Conservation (phyloP, 2,113 vertebrate genomes). For the Anguilla japonica region DNA sequence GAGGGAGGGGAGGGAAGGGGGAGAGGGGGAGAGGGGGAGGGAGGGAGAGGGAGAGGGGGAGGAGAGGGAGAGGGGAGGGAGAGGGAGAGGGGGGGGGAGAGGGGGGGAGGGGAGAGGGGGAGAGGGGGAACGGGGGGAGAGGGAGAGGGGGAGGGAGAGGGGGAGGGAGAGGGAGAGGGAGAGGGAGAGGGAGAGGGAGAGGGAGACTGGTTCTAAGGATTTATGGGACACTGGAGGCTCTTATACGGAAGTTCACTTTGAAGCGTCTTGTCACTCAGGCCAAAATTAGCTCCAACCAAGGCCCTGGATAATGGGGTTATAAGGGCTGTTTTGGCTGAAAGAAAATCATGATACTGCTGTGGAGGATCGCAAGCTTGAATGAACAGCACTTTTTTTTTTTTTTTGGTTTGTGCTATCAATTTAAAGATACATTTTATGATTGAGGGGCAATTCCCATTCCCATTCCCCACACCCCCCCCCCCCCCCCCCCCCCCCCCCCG, state of each 20-base stretch:
- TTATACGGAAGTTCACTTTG: neutral
- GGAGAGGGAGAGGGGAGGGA: neutral
- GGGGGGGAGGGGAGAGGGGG: no score
- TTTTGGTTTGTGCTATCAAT: neutral
- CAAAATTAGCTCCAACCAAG: neutral
- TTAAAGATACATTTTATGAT: neutral
- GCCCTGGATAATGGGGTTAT: neutral
- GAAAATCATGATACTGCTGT: no score
- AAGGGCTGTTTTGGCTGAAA: no score
- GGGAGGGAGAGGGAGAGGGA: neutral
- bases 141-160: neutral
- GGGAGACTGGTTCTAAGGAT: neutral
- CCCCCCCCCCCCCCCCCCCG: no score
- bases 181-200: neutral
- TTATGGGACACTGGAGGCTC: neutral
- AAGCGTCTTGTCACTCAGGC: neutral
- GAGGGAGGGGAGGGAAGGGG: neutral
- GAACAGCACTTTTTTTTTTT: neutral
- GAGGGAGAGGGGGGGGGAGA: neutral
- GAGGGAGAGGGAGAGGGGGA: neutral
- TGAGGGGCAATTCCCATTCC: no score
- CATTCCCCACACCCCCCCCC: no score
- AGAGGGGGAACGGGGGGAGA: neutral
- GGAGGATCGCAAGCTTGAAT: no score
- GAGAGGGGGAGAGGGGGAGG: no score